Conservation (phyloP, 1,140 invertebrate genomes). For the Capitella teleta region DNA sequence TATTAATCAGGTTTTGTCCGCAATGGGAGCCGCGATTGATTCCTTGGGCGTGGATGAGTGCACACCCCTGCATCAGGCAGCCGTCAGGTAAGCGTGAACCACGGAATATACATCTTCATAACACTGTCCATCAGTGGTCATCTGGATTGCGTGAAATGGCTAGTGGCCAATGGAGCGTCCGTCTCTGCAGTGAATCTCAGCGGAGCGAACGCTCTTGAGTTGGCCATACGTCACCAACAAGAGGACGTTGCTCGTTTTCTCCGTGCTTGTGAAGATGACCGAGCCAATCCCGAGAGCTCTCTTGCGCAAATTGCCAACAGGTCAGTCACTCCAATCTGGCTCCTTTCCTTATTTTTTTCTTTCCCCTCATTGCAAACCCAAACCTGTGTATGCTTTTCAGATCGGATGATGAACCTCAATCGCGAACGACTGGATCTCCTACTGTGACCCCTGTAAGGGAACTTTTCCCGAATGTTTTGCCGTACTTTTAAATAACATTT, state of each 20-base stretch:
- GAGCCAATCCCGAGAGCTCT: slow-evolving; percentile 21
- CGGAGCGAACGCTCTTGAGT: slow-evolving; percentile 25
- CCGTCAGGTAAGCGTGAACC: slow-evolving; percentile 33
- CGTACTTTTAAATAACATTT: too few species aligned
- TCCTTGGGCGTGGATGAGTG: slow-evolving; percentile 28
- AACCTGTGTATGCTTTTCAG: too few species aligned
- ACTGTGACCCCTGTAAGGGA: too few species aligned
- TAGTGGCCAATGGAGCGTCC: slow-evolving; percentile 32
- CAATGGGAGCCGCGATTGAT: slow-evolving; percentile 35
- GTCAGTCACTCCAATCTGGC: too few species aligned
- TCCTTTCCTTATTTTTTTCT: too few species aligned
- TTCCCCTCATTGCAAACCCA: too few species aligned
- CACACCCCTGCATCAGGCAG: slow-evolving; percentile 38
- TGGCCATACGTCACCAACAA: slow-evolving; percentile 33
- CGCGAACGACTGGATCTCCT: too few species aligned
- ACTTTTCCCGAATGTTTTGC: too few species aligned
- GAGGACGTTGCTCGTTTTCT: slow-evolving; percentile 28
- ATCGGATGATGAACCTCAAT: too few species aligned
- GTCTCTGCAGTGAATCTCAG: slow-evolving; percentile 27
- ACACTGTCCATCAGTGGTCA: slow-evolving; percentile 24
- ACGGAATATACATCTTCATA: not conserved
- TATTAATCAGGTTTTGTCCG: slow-evolving; percentile 36
- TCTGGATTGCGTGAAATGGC: slow-evolving; percentile 36
- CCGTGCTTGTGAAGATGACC: slow-evolving; percentile 22
- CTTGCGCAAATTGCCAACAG: too few species aligned